Evolutionary conservation across 1,140 invertebrate species (phyloP), one percentile per base, ranked within the genome.

Genomic region (Teleopsis dalmanni): DNA sequence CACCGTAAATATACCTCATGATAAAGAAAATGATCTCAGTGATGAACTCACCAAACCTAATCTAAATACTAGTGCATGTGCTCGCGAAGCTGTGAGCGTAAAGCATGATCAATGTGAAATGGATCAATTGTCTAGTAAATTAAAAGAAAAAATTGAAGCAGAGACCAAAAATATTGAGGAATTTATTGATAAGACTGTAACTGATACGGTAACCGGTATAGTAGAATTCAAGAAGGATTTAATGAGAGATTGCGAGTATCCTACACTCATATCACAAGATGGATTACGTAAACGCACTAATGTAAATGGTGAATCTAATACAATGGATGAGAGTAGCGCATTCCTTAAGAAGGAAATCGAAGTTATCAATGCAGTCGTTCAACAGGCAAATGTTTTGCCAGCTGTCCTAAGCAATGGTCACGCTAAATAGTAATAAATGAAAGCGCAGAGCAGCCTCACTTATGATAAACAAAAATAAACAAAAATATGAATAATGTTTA

Each of bases 141-240:
- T 71, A 3, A 68, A 62, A 55, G 67, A 71, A 35, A 70, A 70
- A 36, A 55, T 71, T 40, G 68, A 70, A 48, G 64, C 65, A 29
- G 68, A 69, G 47, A 68, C 67, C 41, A 61, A 66, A 50, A 70
- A 71, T 55, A 71, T 71, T 61, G 68, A 71, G 55, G 67, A 70
- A 51, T 71, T 71, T 59, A 66, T 70, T 52, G 66, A 70, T 62
- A 69, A 69, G 59, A 69, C 65, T 66, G 63, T 70, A 29, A 66
- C 63, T 31, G 63, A 70, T 44, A 70, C 67, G 38, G 68, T 71
- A 9, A 62, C 57, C 36, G 68, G 68, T 51, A 70, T 71, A 50
- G 67, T 70, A 26, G 68, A 71, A 48, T 64, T 71, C 43, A 70
- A 69, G 35, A 68, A 71, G 40, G 68, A 71, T 54, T 49, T 71